Percentiles rank a stretch among this genome's conserved stretches.
These are phyloP conservation scores for Drosophila multiciliata DNA, from an alignment of 2,888 invertebrate species.

Conservation along the genomic window DNA sequence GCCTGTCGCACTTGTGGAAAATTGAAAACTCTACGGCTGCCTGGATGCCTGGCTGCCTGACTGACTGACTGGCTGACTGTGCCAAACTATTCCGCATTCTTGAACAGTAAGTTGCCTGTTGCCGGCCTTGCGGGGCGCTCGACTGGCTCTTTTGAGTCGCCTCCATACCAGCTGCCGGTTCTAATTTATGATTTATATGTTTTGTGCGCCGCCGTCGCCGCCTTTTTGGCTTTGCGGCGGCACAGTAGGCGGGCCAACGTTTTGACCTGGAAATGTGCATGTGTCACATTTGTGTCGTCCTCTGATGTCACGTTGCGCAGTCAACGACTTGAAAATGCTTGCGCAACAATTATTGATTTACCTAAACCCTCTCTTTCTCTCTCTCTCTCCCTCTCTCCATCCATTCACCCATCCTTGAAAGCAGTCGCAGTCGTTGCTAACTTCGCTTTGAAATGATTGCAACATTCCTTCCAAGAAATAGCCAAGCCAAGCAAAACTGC, in stretches of 20 bases:
- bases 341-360: slow-evolving; percentile 69
- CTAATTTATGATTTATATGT: slow-evolving; percentile 75
- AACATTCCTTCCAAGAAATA: slow-evolving; percentile 67
- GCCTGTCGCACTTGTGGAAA: slow-evolving; percentile 38
- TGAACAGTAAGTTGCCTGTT: slow-evolving; percentile 26
- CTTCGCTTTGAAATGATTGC: slow-evolving; percentile 39
- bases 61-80: slow-evolving; percentile 23
- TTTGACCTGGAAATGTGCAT: slow-evolving; percentile 70
- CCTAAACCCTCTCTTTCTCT: slow-evolving; percentile 11
- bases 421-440: slow-evolving; percentile 6
- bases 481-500: slow-evolving; percentile 27
- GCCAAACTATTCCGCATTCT: slow-evolving; percentile 75
- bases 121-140: slow-evolving; percentile 48
- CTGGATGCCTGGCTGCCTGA: not conserved
- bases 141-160: slow-evolving; percentile 20
- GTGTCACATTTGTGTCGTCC: slow-evolving; percentile 39
- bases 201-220: slow-evolving; percentile 18
- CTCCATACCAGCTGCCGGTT: slow-evolving; percentile 65
- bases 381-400: not conserved
- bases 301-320: slow-evolving; percentile 63
- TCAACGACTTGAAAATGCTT: slow-evolving; percentile 54
- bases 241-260: slow-evolving; percentile 66
- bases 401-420: slow-evolving; percentile 1
- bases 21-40: slow-evolving; percentile 48
- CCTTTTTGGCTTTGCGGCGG: slow-evolving; percentile 19